phyloP scores from a whole-genome alignment of 2,888 invertebrate species.

The Lasius platythorax region DNA sequence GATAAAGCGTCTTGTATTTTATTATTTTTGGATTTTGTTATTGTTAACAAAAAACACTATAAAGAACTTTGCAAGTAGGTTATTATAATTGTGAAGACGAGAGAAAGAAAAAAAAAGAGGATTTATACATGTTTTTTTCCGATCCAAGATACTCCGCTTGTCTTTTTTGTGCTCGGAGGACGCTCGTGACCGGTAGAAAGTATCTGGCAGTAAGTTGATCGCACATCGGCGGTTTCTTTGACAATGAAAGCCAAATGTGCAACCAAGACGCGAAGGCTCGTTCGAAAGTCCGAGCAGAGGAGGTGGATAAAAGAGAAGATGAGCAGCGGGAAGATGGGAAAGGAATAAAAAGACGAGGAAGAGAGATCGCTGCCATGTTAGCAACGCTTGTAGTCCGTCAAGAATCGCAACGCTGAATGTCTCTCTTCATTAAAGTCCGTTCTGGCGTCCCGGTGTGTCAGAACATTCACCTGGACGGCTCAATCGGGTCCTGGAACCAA shows the following conservation, averaged over 20 bases:
- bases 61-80: not conserved
- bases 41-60: not conserved
- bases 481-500: slow-evolving; percentile 68
- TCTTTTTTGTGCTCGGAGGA: slow-evolving; percentile 26
- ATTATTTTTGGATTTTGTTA: not conserved
- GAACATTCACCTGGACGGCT: slow-evolving; percentile 76
- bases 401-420: slow-evolving; percentile 73
- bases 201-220: slow-evolving; percentile 66
- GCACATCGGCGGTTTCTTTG: slow-evolving; percentile 69
- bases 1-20: not conserved
- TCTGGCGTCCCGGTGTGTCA: slow-evolving; percentile 74
- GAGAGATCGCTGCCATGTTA: slow-evolving; percentile 73
- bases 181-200: slow-evolving; percentile 69
- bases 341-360: slow-evolving; percentile 57
- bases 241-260: slow-evolving; percentile 63
- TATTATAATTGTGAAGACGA: not conserved
- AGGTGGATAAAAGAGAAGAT: slow-evolving; percentile 52
- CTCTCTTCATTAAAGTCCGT: slow-evolving; percentile 78
- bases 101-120: not conserved
- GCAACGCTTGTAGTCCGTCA: slow-evolving; percentile 79
- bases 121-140: not conserved
- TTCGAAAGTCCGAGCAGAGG: slow-evolving; percentile 62
- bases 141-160: slow-evolving; percentile 17
- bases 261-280: slow-evolving; percentile 52
- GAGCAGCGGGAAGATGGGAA: slow-evolving; percentile 42